Base-by-base conservation (phyloP, 2,113 vertebrate species). In the Opisthocomus hoazin region DNA sequence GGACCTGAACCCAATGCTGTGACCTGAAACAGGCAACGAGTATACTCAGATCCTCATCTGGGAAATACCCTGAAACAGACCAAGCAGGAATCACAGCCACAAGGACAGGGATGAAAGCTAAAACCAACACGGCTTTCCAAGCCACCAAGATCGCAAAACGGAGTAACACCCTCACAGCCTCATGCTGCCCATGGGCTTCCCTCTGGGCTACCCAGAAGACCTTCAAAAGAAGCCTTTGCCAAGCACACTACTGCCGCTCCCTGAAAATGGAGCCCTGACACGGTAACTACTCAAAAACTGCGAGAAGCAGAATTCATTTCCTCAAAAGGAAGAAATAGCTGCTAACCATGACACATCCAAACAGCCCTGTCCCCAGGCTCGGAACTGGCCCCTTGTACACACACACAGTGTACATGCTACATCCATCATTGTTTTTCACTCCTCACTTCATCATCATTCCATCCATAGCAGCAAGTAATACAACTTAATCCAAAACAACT, bases 351-450 rank as follows among this genome's bases (percentile, higher is more conserved):
- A 23, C 2, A 53, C 54, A 60, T 7, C 39, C n/a, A 36, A 36
- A 84, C 36, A 45, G 12, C 11, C 8, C 20, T 10, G 41, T 34
- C 23, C 12, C 37, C 22, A 21, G 12, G 5, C 12, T 60, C 3
- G 1, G 75, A 53, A 53, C 14, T 3, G 13, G 58, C 21, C 18
- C 46, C 58, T 16, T 9, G 13, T 29, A 34, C 2, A 19, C 12
- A 30, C n/a, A 3, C 11, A 9, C 11, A 3, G 4, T 15, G 7
- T 3, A n/a, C n/a, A n/a, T n/a, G 14, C 39, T 22, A 4, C 6
- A 27, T 12, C n/a, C 9, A 11, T 6, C 29, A 18, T 6, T 3
- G 2, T 1, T 43, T 43, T 64, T 20, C 53, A 27, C 17, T 53
- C 45, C 37, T 73, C 24, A 9, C 74, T 48, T 60, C 46, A 69